Evolutionary conservation across 2,888 invertebrate species (phyloP), one percentile per base, ranked within the genome.

Genomic region (Pollenia amentaria): DNA sequence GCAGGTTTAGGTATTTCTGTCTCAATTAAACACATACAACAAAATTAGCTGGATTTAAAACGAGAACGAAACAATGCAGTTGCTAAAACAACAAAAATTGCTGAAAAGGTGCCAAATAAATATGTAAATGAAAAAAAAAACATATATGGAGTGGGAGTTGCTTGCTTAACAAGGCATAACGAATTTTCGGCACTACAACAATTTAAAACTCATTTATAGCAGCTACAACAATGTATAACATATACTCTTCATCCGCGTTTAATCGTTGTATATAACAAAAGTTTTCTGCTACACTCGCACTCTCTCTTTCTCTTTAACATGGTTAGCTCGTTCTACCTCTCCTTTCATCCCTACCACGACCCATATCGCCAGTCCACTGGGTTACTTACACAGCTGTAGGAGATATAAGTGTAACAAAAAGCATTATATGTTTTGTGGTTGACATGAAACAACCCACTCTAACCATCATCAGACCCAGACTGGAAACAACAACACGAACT

Each of bases 361-460:
- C 11, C 14, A 64, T 64, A 64, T 44, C 14, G 4, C 29, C 11
- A 62, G 9, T 9, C 21, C 12, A 29, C 6, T 12, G 9, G 11
- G 18, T 11, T 40, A 44, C 65, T 18, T 21, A 55, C 29, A 67
- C 75, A 60, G 14, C 16, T 72, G 51, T 46, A 64, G 44, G 38
- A 72, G 21, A 69, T 38, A 62, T 53, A 60, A 69, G 69, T 75
- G 64, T 75, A 29, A 69, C 67, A 60, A 38, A 69, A 60, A 60
- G 29, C 78, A 44, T 44, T 70, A 48, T 83, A 11, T 40, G 14
- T 51, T 73, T 70, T 78, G 73, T 67, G 78, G 84, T 78, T 84
- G 73, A 84, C 75, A 79, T 86, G 85, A 86, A 78, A 82, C 85
- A 82, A 86, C 82, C 85, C 82, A 82, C 85, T 62, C 72, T 62